Conservation (phyloP, 2,888 invertebrate genomes). For the Dyspetes luteomarginatus region DNA sequence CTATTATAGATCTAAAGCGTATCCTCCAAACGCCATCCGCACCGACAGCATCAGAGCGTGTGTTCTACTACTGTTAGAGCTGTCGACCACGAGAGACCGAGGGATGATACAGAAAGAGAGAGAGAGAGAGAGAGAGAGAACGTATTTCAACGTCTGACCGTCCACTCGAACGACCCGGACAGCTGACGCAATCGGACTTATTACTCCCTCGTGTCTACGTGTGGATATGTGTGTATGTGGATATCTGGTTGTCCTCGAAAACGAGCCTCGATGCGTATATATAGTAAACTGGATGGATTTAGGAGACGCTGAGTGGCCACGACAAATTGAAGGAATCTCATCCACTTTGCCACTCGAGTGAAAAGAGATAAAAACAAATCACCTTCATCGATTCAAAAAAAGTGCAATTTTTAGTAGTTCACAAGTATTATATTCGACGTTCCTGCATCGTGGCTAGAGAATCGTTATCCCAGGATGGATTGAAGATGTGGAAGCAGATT, state of each 20-base stretch:
- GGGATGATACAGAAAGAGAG: constrained; percentile 39
- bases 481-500: neutral
- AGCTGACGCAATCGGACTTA: constrained; percentile 77
- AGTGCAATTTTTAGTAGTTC: neutral
- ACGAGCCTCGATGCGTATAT: constrained; percentile 20
- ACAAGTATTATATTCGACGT: neutral
- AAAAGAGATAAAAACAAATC: neutral
- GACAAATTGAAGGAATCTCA: constrained; percentile 25
- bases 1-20: constrained; percentile 50
- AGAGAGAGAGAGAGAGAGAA: constrained; percentile 35
- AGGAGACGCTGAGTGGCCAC: constrained; percentile 17
- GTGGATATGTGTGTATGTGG: neutral
- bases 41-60: constrained; percentile 55
- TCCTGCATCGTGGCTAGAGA: neutral
- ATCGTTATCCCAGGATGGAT: neutral
- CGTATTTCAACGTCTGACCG: constrained; percentile 60
- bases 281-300: neutral
- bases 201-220: constrained; percentile 69
- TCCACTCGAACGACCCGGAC: constrained; percentile 70
- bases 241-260: constrained; percentile 45
- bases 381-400: neutral
- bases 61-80: constrained; percentile 25
- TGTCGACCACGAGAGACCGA: constrained; percentile 55
- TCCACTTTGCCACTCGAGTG: neutral
- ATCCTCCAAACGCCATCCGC: constrained; percentile 73